Evolutionary conservation across 2,113 vertebrate species (phyloP), one percentile per base, ranked within the genome.

Genomic region (Ia io): DNA sequence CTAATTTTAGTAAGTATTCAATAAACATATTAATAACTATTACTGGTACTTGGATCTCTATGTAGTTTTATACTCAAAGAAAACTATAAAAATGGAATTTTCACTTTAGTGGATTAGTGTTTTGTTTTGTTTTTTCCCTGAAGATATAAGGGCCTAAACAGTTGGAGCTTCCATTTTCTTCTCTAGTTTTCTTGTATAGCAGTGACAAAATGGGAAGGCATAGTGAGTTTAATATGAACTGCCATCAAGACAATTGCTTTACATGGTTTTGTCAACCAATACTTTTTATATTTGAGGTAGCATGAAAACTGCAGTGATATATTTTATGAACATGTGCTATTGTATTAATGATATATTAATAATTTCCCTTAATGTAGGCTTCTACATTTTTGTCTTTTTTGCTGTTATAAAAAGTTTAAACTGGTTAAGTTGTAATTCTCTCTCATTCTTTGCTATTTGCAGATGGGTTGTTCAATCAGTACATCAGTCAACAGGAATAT

Each of bases 401-500:
- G 40, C 35, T 86, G 0, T 90, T 61, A 51, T 89, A 6, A 70
- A 83, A 93, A 90, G 25, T 23, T 7, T 30, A 88, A 92, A 53
- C 1, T 4, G 77, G 74, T 96, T 74, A 88, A 53, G 32, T 9
- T 77, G 23, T 56, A 49, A 93, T 77, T 49, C n/a, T 95, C 28
- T 93, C 16, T 91, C 28, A 9, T 88, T 89, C 84, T 92, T 97
- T 88, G 92, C 56, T 95, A 28, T 89, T 97, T 98, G 74, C 98
- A 99, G 99, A 99, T 97, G 99, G 99, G 73, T 99, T 99, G 88
- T 99, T 99, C 98, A 99, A 99, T 98, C 99, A 99, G 97, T 99
- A 99, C 91, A 99, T 99, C 98, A 99, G 99, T 98, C 99, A 99
- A 92, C 99, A 99, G 97, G 99, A 99, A 97, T 99, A 99, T 97